These are phyloP conservation scores for Mastomys coucha DNA, from an alignment of 2,113 vertebrate genomes.

Conservation along the genomic window DNA sequence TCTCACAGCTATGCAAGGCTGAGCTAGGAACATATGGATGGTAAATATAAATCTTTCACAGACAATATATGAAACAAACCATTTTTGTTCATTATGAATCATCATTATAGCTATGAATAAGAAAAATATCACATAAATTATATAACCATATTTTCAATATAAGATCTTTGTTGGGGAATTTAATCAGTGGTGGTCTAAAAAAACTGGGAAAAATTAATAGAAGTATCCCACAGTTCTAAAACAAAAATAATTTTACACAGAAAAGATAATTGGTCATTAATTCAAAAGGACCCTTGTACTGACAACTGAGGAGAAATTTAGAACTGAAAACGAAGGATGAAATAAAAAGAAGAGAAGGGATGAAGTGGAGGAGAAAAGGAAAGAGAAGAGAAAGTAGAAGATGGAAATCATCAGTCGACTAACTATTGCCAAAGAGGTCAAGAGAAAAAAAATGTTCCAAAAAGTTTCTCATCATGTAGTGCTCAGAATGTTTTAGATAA, in stretches of 20 bases:
- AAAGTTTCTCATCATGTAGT: background rate
- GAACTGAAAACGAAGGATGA: background rate
- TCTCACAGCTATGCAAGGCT: background rate
- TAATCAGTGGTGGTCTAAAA: slow-evolving; percentile 13
- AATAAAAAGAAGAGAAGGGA: background rate
- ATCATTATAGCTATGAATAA: slow-evolving; percentile 32
- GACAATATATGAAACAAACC: background rate
- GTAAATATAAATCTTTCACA: slow-evolving; percentile 13
- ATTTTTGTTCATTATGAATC: background rate
- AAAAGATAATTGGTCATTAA: background rate
- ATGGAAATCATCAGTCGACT: background rate
- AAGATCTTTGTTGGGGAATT: background rate
- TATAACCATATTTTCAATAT: background rate
- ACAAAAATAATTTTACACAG: slow-evolving; percentile 36
- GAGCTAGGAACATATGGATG: background rate
- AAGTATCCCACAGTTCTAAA: background rate
- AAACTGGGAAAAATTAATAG: background rate
- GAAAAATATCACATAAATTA: slow-evolving; percentile 56
- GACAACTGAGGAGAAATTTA: slow-evolving; percentile 4
- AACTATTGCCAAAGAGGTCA: background rate
- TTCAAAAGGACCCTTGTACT: background rate
- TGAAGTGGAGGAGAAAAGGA: rapidly evolving
- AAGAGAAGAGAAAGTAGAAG: background rate
- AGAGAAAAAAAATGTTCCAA: background rate
- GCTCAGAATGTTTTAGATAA: background rate